Percentiles rank a stretch among this genome's conserved stretches.
phyloP scores from a whole-genome alignment of 2,888 invertebrate genomes.

The Xestia sexstrigata region DNA sequence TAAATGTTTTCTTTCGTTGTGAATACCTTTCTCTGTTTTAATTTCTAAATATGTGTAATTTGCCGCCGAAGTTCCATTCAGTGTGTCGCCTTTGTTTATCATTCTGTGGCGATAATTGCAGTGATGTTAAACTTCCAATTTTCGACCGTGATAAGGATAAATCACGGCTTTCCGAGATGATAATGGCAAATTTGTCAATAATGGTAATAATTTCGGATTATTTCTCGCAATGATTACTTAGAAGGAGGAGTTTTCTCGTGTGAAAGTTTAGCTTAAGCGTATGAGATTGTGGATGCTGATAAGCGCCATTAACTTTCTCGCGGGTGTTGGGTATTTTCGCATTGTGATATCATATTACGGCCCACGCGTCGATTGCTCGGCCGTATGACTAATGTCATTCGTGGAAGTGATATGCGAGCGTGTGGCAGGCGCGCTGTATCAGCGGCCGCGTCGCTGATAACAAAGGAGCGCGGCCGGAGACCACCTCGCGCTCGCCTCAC shows the following conservation, averaged over 20 bases:
- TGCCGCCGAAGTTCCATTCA: constrained; percentile 98
- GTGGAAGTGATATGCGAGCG: constrained; percentile 89
- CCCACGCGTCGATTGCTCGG: constrained; percentile 89
- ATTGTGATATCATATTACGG: constrained; percentile 91
- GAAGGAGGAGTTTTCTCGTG: constrained; percentile 87
- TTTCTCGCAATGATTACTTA: constrained; percentile 72
- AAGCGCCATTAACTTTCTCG: constrained; percentile 92
- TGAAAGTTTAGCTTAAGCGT: constrained; percentile 90
- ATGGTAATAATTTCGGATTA: constrained; percentile 91
- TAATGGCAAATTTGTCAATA: constrained; percentile 95
- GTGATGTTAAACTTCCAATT: constrained; percentile 94
- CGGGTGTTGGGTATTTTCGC: constrained; percentile 91
- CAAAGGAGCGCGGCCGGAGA: constrained; percentile 84
- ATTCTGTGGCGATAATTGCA: constrained; percentile 92
- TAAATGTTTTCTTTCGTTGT: constrained; percentile 90
- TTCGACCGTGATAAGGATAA: constrained; percentile 94
- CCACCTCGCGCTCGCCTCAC: constrained; percentile 67
- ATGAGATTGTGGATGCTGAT: constrained; percentile 91
- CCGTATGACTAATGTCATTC: constrained; percentile 90
- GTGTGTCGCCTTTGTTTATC: constrained; percentile 98
- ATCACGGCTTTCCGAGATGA: constrained; percentile 93
- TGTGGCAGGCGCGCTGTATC: constrained; percentile 84
- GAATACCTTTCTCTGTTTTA: constrained; percentile 88
- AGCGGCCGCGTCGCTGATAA: constrained; percentile 86
- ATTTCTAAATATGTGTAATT: constrained; percentile 96